A percentile compares a stretch with the other conserved stretches of the same genome.
Conservation (phyloP, 2,888 invertebrate genomes). For the Rhimphoctona megacephalus region DNA sequence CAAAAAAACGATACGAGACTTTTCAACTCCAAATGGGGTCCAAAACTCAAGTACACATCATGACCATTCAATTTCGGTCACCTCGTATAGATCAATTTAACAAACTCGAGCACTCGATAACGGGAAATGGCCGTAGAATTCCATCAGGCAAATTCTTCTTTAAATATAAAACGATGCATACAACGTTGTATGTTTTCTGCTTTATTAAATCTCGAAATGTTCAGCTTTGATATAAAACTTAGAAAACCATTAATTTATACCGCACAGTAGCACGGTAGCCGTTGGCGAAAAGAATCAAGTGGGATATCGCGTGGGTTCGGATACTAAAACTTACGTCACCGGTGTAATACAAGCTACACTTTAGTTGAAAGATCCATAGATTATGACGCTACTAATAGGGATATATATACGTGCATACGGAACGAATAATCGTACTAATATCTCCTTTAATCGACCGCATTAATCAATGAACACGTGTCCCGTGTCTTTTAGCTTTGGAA, state of each 20-base stretch:
- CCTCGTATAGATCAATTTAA: constrained; percentile 6
- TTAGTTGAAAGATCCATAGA: neutral
- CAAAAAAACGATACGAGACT: too few relatives aligned
- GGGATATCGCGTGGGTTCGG: constrained; percentile 47
- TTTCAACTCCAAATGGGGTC: too few relatives aligned
- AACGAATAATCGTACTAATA: neutral
- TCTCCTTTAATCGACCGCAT: constrained; percentile 36
- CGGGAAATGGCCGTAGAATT: constrained; percentile 45
- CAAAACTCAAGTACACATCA: neutral
- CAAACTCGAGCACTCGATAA: constrained; percentile 32
- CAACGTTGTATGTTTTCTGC: neutral
- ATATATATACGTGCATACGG: too few relatives aligned
- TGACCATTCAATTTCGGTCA: neutral
- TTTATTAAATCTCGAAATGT: neutral
- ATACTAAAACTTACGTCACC: constrained; percentile 42
- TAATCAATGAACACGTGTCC: constrained; percentile 26
- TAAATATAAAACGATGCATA: neutral
- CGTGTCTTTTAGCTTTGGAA: neutral
- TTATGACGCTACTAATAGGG: neutral
- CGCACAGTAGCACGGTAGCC: constrained; percentile 50
- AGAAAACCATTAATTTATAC: constrained; percentile 20
- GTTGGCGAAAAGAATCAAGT: constrained; percentile 31
- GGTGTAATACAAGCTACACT: constrained; percentile 14
- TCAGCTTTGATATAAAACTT: neutral
- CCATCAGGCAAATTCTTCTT: constrained; percentile 24